These are phyloP conservation scores for Rhinoraja longicauda DNA, from an alignment of 2,797 vertebrate species.

Conservation along the genomic window DNA sequence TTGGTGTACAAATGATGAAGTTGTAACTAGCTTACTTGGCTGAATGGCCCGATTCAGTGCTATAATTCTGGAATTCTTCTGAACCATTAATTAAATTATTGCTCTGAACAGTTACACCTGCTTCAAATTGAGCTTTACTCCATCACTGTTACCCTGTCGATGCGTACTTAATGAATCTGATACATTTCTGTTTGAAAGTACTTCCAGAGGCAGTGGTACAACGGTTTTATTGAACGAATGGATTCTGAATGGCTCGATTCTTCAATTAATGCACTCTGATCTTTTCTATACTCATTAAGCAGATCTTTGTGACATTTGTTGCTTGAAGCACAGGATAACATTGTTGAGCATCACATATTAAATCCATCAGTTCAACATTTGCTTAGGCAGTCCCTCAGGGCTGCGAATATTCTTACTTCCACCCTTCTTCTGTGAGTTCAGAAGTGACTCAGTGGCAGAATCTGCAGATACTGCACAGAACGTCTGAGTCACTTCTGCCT, in stretches of 20 bases:
- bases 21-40: too few relatives aligned
- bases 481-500: too few relatives aligned
- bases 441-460: too few relatives aligned
- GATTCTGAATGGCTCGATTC: background rate
- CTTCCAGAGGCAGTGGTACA: background rate
- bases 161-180: background rate
- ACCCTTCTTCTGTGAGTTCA: too few relatives aligned
- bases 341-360: background rate
- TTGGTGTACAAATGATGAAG: too few relatives aligned
- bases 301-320: conserved; percentile 13
- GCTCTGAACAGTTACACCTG: background rate
- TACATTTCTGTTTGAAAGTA: background rate
- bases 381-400: too few relatives aligned
- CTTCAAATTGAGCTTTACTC: background rate
- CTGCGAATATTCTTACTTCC: too few relatives aligned
- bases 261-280: background rate
- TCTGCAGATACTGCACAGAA: too few relatives aligned
- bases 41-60: background rate
- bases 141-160: background rate
- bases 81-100: background rate
- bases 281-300: background rate
- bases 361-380: background rate
- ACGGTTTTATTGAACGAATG: background rate
- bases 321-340: background rate
- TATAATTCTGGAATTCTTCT: background rate